Base-by-base conservation (phyloP, 2,797 vertebrate species). In the Tadarida brasiliensis region DNA sequence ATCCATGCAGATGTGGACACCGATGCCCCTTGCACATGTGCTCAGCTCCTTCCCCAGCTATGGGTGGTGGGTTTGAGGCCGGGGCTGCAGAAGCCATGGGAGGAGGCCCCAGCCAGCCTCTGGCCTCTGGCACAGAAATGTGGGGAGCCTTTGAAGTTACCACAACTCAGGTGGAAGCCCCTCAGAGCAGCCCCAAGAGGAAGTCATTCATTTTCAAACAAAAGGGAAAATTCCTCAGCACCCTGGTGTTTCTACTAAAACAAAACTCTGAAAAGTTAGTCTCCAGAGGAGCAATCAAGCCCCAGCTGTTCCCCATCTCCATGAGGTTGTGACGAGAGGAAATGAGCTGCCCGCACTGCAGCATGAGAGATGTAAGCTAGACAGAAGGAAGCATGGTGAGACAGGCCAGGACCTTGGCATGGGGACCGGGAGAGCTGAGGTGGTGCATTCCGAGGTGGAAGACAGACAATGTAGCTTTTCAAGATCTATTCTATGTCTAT, bases 101-200 rank as follows among this genome's bases (percentile, higher is more conserved):
- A 97, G 90, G 76, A 97, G 92, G 87, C 90, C 94, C 97, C 91
- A 91, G 74, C 57, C 33, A 8, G 70, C 71, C 33, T 76, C 15
- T 22, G 44, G 94, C 94, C 86, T 87, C 85, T 63, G 95, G 70
- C 73, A 47, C 20, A 98, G 94, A 95, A 93, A 94, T 30, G 5
- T 90, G 91, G 89, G 95, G 81, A 88, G 94, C 90, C 96, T 97
- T 98, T 98, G 98, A 97, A 98, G 97, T 90, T 97, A 95, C 95
- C 96, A 97, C 87, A 83, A 73, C 96, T 98, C 98, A 98, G 97
- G 94, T 97, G 96, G 86, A 87, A 91, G 67, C 94, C 95, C 28
- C 85, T 92, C 70, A 28, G 39, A 96, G 73, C 65, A 96, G 47
- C 80, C 94, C 2, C 6, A 0, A 14, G 84, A n/a, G n/a, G 96